phyloP scores from a whole-genome alignment of 2,888 invertebrate species.

The Chelonus formosanus region DNA sequence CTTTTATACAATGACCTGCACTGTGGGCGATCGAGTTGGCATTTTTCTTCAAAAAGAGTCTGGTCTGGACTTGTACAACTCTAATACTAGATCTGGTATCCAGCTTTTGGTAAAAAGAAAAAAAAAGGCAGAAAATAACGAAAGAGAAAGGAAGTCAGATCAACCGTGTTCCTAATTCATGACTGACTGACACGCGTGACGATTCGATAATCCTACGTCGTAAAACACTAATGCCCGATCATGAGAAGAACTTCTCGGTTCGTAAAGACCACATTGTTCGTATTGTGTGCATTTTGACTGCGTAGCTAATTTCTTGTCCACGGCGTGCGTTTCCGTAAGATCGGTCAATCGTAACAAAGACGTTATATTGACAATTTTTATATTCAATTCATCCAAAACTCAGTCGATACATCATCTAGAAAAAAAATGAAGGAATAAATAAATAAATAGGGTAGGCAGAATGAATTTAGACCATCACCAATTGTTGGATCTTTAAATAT shows the following conservation, averaged over 20 bases:
- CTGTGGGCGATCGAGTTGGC: slow-evolving; percentile 19
- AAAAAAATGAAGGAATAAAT: no score
- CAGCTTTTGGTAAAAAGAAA: slow-evolving; percentile 15
- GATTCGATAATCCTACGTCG: slow-evolving; percentile 54
- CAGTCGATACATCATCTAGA: no score
- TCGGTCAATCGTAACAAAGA: slow-evolving; percentile 31
- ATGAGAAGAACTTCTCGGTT: slow-evolving; percentile 51
- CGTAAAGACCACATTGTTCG: slow-evolving; percentile 44
- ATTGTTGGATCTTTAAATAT: no score
- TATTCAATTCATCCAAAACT: no score
- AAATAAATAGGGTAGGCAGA: no score
- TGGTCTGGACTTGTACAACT: not conserved
- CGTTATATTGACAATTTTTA: slow-evolving; percentile 1
- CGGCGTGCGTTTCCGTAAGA: slow-evolving; percentile 36
- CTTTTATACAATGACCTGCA: slow-evolving; percentile 18
- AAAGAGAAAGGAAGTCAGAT: slow-evolving; percentile 14
- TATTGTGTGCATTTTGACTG: slow-evolving; percentile 47
- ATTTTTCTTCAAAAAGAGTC: slow-evolving; percentile 1
- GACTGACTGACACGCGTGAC: slow-evolving; percentile 58
- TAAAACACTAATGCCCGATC: slow-evolving; percentile 63
- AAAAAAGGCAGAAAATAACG: slow-evolving; percentile 12
- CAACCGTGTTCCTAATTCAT: slow-evolving; percentile 28
- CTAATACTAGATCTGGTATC: not conserved
- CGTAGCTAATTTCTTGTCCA: slow-evolving; percentile 49
- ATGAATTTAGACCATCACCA: no score